Evolutionary conservation across 2,888 invertebrate species (phyloP), one percentile per base, ranked within the genome.

Genomic region (Metacarcinus magister): DNA sequence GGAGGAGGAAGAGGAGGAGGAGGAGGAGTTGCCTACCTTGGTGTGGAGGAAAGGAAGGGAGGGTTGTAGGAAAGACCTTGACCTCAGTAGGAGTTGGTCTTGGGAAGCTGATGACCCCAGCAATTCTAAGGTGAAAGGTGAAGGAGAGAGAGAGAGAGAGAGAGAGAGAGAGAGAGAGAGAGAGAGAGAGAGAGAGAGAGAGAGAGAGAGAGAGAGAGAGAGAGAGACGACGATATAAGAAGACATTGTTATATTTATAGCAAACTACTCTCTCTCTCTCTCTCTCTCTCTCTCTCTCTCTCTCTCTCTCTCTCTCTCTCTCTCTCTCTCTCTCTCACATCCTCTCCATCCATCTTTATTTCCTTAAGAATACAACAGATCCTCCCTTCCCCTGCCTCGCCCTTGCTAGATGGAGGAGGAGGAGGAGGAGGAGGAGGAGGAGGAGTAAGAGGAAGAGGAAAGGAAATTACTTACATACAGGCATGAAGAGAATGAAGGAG

Each of bases 271-370:
- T 54, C 54, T 54, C 54, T 54, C 54, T 54, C 54, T 54, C 54
- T 54, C 54, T 54, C 54, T 54, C 54, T 67, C 67, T 67, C 67
- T 67, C 67, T 67, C 67, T 67, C 67, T 67, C 67, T 67, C 67
- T 67, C 67, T 67, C 67, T 67, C 67, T 67, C 67, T 67, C 67
- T 67, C 67, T 67, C 67, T 67, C 67, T 67, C 67, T 67, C 67
- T 67, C 67, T 67, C 67, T 67, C 67, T 67, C 67, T 67, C 67
- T n/a, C 67, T n/a, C 67, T n/a, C 67, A n/a, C 67, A 1, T 7
- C 2, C 67, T n/a, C 67, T n/a, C 67, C n/a, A 7, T 67, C 67
- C n/a, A 7, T 67, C 23, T 67, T n/a, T 67, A 60, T 60, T 60
- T 60, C 60, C 60, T 60, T 60, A 60, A 60, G 60, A 60, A 23